Base-by-base conservation (phyloP, 2,797 vertebrate species). In the Geotrypetes seraphini region DNA sequence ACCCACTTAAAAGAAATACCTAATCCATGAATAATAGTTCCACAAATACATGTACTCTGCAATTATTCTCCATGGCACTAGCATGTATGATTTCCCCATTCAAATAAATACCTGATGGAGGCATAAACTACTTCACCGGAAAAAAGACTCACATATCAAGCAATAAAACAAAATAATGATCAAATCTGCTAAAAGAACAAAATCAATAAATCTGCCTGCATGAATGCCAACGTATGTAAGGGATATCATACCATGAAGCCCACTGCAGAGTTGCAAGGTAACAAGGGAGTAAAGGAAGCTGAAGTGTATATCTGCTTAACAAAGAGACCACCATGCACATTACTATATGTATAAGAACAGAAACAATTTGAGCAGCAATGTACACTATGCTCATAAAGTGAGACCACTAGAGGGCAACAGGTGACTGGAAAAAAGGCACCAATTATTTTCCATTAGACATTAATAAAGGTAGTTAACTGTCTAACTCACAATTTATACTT, bases 331-430 rank as follows among this genome's bases (percentile, higher is more conserved):
- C 36, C 7, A 19, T 12, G 12, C 28, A 24, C 5, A 19, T n/a
- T n/a, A n/a, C n/a, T n/a, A 8, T 6, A 19, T 16, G 5, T n/a
- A 8, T 6, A 19, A 16, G 5, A 43, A 10, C 8, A 19, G 23
- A 16, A 17, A 33, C 6, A 2, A 4, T 5, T 3, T 4, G 3
- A 27, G 26, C 10, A 9, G 3, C 12, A 4, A 10, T 32, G 7
- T 19, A 19, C 16, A 2, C 4, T 7, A 41, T 27, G 19, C 12
- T 42, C 42, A n/a, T 12, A 13, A 9, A 33, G 20, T 35, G 28
- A 34, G 30, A 41, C 52, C 60, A 57, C 37, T 47, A 67, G 60
- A 53, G 58, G 63, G 60, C 65, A 53, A 65, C 44, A 54, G 44
- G 34, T 5, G 36, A 54, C 14, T 16, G 15, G 25, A 13, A 33